Conservation (phyloP, 2,888 invertebrate genomes). For the Eupithecia dodoneata region DNA sequence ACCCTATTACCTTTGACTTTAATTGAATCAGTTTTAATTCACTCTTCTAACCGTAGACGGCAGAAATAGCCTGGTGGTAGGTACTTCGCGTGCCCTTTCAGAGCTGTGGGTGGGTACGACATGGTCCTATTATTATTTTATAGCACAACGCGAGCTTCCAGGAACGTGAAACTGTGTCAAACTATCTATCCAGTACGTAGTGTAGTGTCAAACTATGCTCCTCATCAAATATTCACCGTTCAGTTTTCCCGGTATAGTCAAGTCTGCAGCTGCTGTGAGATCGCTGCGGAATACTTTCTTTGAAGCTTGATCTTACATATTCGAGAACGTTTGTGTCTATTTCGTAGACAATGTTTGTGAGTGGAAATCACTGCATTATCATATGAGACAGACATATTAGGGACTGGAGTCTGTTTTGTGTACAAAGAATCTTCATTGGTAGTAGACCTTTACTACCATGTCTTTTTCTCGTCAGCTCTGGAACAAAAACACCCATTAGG, state of each 20-base stretch:
- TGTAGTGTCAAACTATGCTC: slow-evolving; percentile 8
- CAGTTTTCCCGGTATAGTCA: background rate
- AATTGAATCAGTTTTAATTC: background rate
- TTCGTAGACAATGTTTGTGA: background rate
- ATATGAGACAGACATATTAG: too few relatives aligned
- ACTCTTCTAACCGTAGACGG: background rate
- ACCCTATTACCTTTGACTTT: background rate
- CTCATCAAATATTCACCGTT: slow-evolving; percentile 4
- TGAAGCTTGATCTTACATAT: background rate
- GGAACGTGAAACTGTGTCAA: slow-evolving; percentile 17
- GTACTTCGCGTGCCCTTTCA: background rate
- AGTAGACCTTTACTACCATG: too few relatives aligned
- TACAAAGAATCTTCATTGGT: too few relatives aligned
- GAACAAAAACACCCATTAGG: too few relatives aligned
- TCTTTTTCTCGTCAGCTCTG: too few relatives aligned
- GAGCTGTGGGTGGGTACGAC: background rate
- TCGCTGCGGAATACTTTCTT: background rate
- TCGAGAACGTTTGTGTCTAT: background rate
- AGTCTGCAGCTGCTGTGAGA: background rate
- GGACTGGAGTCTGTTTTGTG: too few relatives aligned
- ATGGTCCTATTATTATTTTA: slow-evolving; percentile 1
- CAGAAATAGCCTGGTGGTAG: background rate
- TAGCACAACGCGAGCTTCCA: background rate
- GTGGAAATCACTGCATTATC: background rate
- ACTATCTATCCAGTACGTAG: background rate